These are phyloP conservation scores for Tragopan temminckii DNA, from an alignment of 2,797 vertebrate species.

Conservation along the genomic window DNA sequence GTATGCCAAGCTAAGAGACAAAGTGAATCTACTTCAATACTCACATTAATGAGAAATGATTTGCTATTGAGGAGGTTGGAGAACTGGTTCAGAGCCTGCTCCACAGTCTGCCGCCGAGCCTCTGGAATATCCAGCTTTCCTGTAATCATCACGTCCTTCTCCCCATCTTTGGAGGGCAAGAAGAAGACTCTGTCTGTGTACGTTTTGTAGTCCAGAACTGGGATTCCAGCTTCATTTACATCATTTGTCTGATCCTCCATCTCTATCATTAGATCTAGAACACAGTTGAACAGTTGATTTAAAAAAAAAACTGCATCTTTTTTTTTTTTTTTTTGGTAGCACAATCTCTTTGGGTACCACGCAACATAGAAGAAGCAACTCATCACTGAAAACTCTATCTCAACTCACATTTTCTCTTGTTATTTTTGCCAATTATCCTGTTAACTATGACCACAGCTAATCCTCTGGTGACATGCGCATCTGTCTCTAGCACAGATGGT, in stretches of 20 bases:
- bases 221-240: slow-evolving; percentile 92
- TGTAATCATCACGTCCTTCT: slow-evolving; percentile 97
- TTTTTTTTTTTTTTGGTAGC: neutral
- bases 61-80: slow-evolving; percentile 99
- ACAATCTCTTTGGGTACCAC: neutral
- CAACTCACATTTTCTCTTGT: neutral
- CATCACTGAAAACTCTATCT: neutral
- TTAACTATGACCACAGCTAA: neutral
- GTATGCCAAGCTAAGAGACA: neutral
- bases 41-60: slow-evolving; percentile 97
- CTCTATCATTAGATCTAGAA: slow-evolving; percentile 97
- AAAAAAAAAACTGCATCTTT: neutral
- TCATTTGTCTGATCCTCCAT: slow-evolving; percentile 99
- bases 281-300: neutral
- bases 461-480: neutral
- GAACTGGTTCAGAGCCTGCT: slow-evolving; percentile 95
- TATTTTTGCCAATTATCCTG: slow-evolving; percentile 20
- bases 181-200: slow-evolving; percentile 98
- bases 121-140: slow-evolving; percentile 94
- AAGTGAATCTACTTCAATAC: slow-evolving; percentile 40
- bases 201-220: slow-evolving; percentile 96
- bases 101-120: slow-evolving; percentile 86
- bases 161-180: slow-evolving; percentile 95
- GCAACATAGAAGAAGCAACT: neutral
- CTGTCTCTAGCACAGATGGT: neutral